Conservation (phyloP, 2,113 vertebrate species). For the Phainopepla nitens region DNA sequence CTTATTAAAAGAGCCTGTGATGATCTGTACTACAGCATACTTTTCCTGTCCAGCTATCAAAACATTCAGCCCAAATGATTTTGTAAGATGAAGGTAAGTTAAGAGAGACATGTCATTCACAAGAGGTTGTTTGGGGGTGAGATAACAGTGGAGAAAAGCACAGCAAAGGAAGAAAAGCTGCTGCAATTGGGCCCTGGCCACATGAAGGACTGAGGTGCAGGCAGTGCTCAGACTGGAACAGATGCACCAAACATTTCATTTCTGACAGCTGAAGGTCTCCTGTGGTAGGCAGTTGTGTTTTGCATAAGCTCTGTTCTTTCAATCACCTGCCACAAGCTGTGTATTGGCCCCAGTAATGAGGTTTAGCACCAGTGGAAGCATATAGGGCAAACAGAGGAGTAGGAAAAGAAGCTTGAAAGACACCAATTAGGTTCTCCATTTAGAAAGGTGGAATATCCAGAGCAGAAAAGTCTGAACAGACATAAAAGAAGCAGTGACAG, state of each 20-base stretch:
- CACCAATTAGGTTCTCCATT: not conserved
- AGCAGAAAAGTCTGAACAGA: not conserved
- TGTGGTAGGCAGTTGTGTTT: not conserved
- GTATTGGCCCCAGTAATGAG: not conserved
- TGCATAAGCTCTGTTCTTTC: not conserved
- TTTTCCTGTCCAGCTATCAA: not conserved
- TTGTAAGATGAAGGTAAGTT: not conserved
- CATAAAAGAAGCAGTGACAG: conserved; percentile 29
- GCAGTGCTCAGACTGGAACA: not conserved
- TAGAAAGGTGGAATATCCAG: not conserved
- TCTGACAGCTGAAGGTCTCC: not conserved
- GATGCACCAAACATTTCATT: not conserved
- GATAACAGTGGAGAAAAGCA: not conserved
- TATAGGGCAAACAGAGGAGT: not conserved
- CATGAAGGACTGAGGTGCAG: not conserved
- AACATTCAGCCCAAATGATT: not conserved
- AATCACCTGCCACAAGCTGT: not conserved
- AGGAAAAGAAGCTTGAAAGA: not conserved
- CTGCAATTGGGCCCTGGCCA: not conserved
- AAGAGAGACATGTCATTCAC: not conserved
- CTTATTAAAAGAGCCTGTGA: not conserved
- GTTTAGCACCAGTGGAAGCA: not conserved
- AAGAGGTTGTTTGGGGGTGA: not conserved
- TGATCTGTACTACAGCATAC: not conserved
- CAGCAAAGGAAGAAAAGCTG: not conserved